A percentile compares a stretch with the other conserved stretches of the same genome.
phyloP scores from a whole-genome alignment of 2,888 invertebrate genomes.

The Bruchidius siliquastri region DNA sequence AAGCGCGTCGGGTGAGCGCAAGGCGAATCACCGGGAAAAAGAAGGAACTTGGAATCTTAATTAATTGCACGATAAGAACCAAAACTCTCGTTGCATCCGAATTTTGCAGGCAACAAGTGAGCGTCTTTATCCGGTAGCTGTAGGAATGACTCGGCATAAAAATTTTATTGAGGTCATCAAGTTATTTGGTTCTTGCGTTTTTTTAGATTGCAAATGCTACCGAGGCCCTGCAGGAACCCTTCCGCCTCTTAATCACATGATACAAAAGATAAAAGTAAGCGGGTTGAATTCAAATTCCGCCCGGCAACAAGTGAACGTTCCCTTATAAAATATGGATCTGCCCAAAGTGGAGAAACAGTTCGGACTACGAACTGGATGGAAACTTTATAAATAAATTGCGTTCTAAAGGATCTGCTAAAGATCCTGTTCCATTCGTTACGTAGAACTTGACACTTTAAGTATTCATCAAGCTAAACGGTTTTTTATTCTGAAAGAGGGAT shows the following conservation, averaged over 20 bases:
- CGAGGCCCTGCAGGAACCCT: no score
- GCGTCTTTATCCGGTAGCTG: no score
- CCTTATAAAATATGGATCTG: conserved; percentile 7
- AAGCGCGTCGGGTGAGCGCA: neutral
- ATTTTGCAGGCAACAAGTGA: no score
- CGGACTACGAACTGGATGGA: conserved; percentile 2
- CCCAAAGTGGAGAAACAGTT: conserved; percentile 4
- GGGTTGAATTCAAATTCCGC: neutral
- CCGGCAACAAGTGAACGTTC: neutral
- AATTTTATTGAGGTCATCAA: no score
- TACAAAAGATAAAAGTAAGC: neutral
- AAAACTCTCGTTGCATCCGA: no score
- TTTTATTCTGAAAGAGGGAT: neutral
- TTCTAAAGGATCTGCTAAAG: neutral
- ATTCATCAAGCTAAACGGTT: neutral
- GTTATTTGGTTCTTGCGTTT: no score
- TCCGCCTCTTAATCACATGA: neutral
- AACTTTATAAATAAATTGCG: conserved; percentile 8
- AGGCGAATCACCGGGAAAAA: neutral
- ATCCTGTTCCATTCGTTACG: conserved; percentile 3
- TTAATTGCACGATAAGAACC: no score
- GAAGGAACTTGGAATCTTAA: neutral
- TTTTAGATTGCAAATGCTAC: no score
- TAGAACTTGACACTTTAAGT: conserved; percentile 5
- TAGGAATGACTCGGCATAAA: no score